These are phyloP conservation scores for Agrotis segetum DNA, from an alignment of 2,888 invertebrate genomes.

Conservation along the genomic window DNA sequence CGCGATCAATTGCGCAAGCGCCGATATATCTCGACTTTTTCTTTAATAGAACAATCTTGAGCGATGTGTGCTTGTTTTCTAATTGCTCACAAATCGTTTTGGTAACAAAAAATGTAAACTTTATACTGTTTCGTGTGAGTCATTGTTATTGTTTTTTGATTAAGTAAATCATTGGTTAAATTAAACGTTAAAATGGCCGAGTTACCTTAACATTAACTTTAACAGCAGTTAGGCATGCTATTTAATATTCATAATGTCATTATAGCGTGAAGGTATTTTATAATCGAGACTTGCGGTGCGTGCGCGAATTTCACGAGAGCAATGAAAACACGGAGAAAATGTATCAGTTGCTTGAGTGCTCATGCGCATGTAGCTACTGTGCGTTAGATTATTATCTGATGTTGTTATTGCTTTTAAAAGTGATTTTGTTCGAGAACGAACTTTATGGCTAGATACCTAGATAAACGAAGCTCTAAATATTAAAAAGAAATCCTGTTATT, in stretches of 20 bases:
- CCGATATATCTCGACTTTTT: constrained; percentile 70
- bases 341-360: constrained; percentile 81
- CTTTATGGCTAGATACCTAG: neutral
- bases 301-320: constrained; percentile 86
- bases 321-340: constrained; percentile 88
- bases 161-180: constrained; percentile 38
- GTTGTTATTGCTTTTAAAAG: constrained; percentile 6
- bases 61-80: constrained; percentile 42
- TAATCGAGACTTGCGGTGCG: constrained; percentile 79
- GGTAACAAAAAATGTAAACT: constrained; percentile 6
- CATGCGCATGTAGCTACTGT: constrained; percentile 72
- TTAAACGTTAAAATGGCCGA: constrained; percentile 38
- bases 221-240: constrained; percentile 66
- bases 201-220: constrained; percentile 54
- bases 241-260: constrained; percentile 80
- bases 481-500: too few relatives aligned
- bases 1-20: constrained; percentile 71
- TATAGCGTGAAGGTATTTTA: constrained; percentile 87
- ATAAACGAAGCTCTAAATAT: too few relatives aligned
- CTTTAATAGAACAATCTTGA: constrained; percentile 63
- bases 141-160: constrained; percentile 44
- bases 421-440: neutral
- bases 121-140: constrained; percentile 9
- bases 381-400: constrained; percentile 38
- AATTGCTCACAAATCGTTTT: constrained; percentile 21